Evolutionary conservation across 2,797 vertebrate genomes (phyloP), one percentile per base, ranked within the genome.

Genomic region (Cheirogaleus major): DNA sequence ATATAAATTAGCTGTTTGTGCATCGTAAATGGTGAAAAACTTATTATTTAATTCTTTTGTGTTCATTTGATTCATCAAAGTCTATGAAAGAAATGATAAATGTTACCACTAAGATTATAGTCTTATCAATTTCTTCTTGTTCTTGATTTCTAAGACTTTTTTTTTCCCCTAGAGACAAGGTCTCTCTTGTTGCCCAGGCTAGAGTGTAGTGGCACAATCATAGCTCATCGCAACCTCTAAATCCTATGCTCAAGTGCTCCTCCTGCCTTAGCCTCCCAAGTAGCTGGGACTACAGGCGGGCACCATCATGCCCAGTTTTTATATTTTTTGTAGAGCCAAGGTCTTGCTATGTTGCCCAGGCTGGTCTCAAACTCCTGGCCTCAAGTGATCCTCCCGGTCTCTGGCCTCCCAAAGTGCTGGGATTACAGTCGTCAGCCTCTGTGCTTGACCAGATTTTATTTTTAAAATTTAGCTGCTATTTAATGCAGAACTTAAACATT

Each of bases 401-500:
- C 32, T 65, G 63, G 15, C 63, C 17, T 67, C 18, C 63, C 63
- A 35, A 67, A 67, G 32, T 67, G 63, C n/a, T 67, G 8, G 17
- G 63, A 67, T 67, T 67, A 35, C 4, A 18, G 18, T 4, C 8
- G 4, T 67, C 17, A 67, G 7, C n/a, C 63, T 20, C 63, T 67
- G 63, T 15, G 17, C 32, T 32, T 67, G n/a, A 67, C 32, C 32
- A 80, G 76, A 57, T 57, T 32, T 89, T 35, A 65, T 91, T 91
- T 95, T 89, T 95, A 78, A 89, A 57, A 92, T 32, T 91, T 93
- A 85, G 35, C 32, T 72, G 41, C 8, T 80, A 55, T 86, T 97
- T 94, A 78, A 48, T 82, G n/a, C 1, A 93, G 75, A 59, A 84
- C 52, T 87, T 69, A 87, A 96, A 92, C 2, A 95, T 88, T 67